Percentiles rank a stretch among this genome's conserved stretches.
Conservation (phyloP, 2,113 vertebrate genomes). For the Chaetops frenatus region DNA sequence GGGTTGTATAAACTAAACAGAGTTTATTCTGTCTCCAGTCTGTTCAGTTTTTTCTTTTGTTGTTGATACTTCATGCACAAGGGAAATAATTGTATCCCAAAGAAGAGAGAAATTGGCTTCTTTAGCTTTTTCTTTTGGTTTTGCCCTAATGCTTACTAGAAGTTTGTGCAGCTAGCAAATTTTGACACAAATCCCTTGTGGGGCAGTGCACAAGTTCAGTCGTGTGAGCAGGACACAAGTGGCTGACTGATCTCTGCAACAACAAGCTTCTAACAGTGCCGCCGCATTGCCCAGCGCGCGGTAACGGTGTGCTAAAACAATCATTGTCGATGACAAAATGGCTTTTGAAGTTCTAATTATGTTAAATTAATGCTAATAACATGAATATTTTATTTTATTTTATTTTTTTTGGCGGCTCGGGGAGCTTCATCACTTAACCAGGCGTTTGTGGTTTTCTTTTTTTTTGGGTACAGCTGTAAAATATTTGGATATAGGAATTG, state of each 20-base stretch:
- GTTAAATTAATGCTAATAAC: conserved; percentile 88
- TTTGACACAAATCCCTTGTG: conserved; percentile 63
- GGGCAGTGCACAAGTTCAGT: conserved; percentile 69
- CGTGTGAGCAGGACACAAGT: conserved; percentile 59
- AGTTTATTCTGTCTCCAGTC: conserved; percentile 76
- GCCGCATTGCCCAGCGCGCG: conserved; percentile 65
- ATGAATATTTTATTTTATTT: conserved; percentile 76
- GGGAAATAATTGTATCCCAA: conserved; percentile 93
- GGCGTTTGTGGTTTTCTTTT: conserved; percentile 68
- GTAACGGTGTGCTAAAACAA: conserved; percentile 81
- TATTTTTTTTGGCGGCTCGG: conserved; percentile 81
- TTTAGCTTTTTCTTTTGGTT: conserved; percentile 75
- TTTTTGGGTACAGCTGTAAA: conserved; percentile 87
- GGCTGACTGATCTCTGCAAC: conserved; percentile 80
- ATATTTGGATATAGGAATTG: conserved; percentile 83
- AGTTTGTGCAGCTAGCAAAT: conserved; percentile 78
- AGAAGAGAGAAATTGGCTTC: conserved; percentile 78
- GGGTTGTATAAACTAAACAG: conserved; percentile 71
- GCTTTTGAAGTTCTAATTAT: conserved; percentile 82
- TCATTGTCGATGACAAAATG: conserved; percentile 84
- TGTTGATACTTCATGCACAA: conserved; percentile 86
- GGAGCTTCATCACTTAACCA: conserved; percentile 83
- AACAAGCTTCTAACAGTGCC: conserved; percentile 74
- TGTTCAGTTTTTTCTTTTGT: conserved; percentile 74
- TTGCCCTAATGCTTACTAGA: conserved; percentile 84